These are phyloP conservation scores for Oligia latruncula DNA, from an alignment of 2,888 invertebrate species.

Conservation along the genomic window DNA sequence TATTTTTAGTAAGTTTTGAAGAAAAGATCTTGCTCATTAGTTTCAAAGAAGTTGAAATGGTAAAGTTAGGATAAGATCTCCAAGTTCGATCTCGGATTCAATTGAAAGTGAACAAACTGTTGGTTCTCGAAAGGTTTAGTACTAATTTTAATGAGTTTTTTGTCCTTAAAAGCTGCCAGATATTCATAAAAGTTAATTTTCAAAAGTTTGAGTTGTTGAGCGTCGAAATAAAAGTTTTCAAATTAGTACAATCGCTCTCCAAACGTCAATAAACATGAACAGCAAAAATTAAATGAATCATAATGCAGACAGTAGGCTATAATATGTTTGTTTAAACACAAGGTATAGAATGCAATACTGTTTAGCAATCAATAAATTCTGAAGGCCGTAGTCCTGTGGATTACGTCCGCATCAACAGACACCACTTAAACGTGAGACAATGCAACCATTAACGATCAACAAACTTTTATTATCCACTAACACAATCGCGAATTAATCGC, in stretches of 20 bases:
- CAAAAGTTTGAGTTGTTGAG: slow-evolving; percentile 33
- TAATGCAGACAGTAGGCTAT: slow-evolving; percentile 46
- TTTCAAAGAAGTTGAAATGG: not conserved
- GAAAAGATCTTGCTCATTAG: not conserved
- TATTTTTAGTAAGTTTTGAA: slow-evolving; percentile 2
- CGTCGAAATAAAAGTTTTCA: slow-evolving; percentile 33
- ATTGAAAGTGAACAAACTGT: not conserved
- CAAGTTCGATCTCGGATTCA: not conserved
- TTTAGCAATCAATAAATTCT: slow-evolving; percentile 78
- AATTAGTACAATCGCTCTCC: slow-evolving; percentile 29
- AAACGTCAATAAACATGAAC: slow-evolving; percentile 17
- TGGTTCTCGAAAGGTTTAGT: not conserved
- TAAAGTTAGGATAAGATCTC: not conserved
- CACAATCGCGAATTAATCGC: slow-evolving; percentile 67
- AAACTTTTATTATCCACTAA: slow-evolving; percentile 62
- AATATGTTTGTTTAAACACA: slow-evolving; percentile 64
- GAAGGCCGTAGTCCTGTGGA: slow-evolving; percentile 75
- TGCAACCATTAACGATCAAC: slow-evolving; percentile 75
- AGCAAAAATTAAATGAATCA: slow-evolving; percentile 38
- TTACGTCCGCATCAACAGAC: slow-evolving; percentile 64
- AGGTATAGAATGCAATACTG: slow-evolving; percentile 69
- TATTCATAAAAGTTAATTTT: slow-evolving; percentile 31
- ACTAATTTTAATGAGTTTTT: not conserved
- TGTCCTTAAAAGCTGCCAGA: not conserved
- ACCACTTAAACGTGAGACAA: slow-evolving; percentile 78